Evolutionary conservation across 2,797 vertebrate genomes (phyloP).

Genomic region (Monodelphis domestica): DNA sequence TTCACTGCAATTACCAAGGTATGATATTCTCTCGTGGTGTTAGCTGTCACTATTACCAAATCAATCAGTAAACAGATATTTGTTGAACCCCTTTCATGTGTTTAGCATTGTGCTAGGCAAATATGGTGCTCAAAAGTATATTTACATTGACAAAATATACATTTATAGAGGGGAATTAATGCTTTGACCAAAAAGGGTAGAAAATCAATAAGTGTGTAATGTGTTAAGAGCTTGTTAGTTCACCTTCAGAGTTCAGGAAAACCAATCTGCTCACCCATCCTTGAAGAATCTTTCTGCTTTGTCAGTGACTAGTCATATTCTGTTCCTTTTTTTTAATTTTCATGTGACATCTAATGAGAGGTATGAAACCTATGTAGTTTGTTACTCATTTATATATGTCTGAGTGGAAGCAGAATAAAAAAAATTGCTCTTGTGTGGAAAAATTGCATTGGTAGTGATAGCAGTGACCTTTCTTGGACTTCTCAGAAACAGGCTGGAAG

Average conservation of each 20-base stretch:
- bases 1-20: constrained; percentile 99
- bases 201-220: background rate
- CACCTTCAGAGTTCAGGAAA: constrained; percentile 5
- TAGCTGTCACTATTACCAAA: background rate
- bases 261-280: background rate
- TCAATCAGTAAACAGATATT: background rate
- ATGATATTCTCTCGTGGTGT: constrained; percentile 40
- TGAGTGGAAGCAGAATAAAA: background rate
- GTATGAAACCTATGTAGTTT: background rate
- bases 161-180: background rate
- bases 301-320: background rate
- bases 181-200: background rate
- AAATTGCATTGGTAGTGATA: background rate
- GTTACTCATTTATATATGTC: background rate
- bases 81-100: background rate
- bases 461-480: background rate
- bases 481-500: background rate
- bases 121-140: background rate
- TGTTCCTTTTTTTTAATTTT: constrained; percentile 17
- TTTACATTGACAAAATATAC: background rate
- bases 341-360: background rate
- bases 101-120: background rate
- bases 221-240: background rate
- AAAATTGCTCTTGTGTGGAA: background rate
- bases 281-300: background rate